A percentile compares a stretch with the other conserved stretches of the same genome.
Conservation (phyloP, 1,140 invertebrate genomes). For the Araneus ventricosus region DNA sequence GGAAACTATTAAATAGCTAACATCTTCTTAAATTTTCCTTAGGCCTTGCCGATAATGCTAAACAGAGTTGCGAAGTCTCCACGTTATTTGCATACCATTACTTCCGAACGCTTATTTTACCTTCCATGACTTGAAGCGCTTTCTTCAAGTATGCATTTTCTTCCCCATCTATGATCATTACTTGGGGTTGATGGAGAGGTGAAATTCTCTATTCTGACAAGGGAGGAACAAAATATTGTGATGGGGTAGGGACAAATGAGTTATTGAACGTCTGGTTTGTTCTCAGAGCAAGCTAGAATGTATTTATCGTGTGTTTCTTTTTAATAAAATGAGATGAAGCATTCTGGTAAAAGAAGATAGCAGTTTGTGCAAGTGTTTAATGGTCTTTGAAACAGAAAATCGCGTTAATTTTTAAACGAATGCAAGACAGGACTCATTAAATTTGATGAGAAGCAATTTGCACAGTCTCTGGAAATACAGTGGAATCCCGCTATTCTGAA, state of each 20-base stretch:
- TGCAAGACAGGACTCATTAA: too few relatives aligned
- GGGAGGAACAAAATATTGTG: not conserved
- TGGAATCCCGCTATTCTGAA: too few relatives aligned
- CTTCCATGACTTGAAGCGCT: not conserved
- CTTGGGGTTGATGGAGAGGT: not conserved
- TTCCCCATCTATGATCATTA: not conserved
- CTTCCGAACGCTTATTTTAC: not conserved
- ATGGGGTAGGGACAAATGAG: not conserved
- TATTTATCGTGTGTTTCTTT: not conserved
- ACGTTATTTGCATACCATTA: not conserved
- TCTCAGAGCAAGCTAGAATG: not conserved
- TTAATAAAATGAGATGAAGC: not conserved
- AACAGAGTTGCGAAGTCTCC: not conserved
- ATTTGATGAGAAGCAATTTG: too few relatives aligned
- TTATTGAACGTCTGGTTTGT: not conserved
- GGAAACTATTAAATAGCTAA: not conserved
- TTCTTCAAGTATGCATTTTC: not conserved
- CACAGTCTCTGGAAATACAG: too few relatives aligned
- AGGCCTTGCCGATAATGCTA: not conserved
- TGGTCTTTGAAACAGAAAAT: not conserved
- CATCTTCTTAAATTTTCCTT: not conserved
- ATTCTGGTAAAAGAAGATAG: not conserved
- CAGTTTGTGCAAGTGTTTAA: not conserved
- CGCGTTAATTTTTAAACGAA: not conserved
- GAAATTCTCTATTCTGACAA: constrained; percentile 1